Evolutionary conservation across 2,888 invertebrate genomes (phyloP), one percentile per base, ranked within the genome.

Genomic region (Hyposoter dolosus): DNA sequence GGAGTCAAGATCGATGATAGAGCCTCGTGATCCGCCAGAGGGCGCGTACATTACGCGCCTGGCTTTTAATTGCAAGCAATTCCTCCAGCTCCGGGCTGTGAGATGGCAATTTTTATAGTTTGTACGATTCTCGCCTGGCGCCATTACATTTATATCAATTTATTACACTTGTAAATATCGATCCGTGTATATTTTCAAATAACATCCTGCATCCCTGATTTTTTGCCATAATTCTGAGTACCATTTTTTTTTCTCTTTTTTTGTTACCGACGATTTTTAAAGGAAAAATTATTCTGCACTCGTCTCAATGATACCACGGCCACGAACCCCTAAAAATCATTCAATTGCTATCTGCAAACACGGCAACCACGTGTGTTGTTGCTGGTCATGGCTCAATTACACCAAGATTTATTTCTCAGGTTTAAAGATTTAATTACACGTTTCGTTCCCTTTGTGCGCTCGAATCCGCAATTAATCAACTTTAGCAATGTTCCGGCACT

Each of bases 1-100:
- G 35, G 69, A 82, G 69, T 76, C 65, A 82, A 83, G 82, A 85
- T 85, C 85, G 85, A 83, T 80, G 85, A 85, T 85, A 85, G 75
- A 85, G 72, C 72, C 82, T 68, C 79, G 82, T 47, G 79, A 85
- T 76, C 83, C 76, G 85, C 79, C 82, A 74, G 74, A 76, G 82
- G 85, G 82, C 79, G 76, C 82, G 79, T 82, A 82, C 82, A 80
- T 78, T 85, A 82, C 79, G 79, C 85, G 79, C 69, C 82, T 78
- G 50, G 85, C 85, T 85, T 82, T 82, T 82, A 85, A 85, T 85
- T 85, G 85, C 85, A 75, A 78, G 85, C 85, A 78, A 78, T 82
- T 85, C 45, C 78, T 75, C 28, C 17, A 69, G 68, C 74, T 74
- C 43, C 32, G 32, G 56, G 53, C n/a, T 45, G 32, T 23, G 84